phyloP scores from a whole-genome alignment of 2,888 invertebrate species.

The Timema cristinae region DNA sequence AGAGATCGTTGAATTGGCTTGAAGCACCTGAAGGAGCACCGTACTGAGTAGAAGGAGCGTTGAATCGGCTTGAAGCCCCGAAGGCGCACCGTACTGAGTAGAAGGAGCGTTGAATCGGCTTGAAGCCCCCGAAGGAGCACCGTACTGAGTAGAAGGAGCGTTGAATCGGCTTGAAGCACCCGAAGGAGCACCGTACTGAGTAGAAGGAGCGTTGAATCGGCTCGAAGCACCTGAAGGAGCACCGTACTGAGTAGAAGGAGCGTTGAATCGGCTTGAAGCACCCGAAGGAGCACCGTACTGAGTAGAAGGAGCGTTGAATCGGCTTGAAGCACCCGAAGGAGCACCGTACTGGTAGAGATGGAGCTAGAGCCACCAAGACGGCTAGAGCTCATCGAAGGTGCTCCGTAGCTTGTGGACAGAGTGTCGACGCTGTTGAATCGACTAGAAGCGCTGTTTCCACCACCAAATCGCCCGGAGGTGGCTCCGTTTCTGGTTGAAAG shows the following conservation, averaged over 20 bases:
- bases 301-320: constrained; percentile 32
- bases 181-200: constrained; percentile 38
- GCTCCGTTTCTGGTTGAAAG: constrained; percentile 42
- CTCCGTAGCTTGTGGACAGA: constrained; percentile 29
- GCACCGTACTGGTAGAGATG: constrained; percentile 24
- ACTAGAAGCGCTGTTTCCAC: too few relatives aligned
- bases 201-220: constrained; percentile 31
- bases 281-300: constrained; percentile 38
- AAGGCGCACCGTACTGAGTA: constrained; percentile 36
- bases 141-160: not conserved
- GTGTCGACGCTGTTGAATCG: constrained; percentile 13
- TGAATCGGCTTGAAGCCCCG: not conserved
- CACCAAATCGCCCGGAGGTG: constrained; percentile 20
- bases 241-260: constrained; percentile 14
- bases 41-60: constrained; percentile 37
- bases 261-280: constrained; percentile 17
- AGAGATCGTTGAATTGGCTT: constrained; percentile 10
- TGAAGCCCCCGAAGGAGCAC: not conserved
- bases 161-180: constrained; percentile 13
- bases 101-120: constrained; percentile 33
- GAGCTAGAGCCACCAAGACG: not conserved
- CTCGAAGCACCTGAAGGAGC: too few relatives aligned
- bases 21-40: constrained; percentile 31
- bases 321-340: constrained; percentile 21
- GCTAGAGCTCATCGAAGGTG: constrained; percentile 1